These are phyloP conservation scores for Diogma glabrata DNA, from an alignment of 2,888 invertebrate species.

Conservation along the genomic window DNA sequence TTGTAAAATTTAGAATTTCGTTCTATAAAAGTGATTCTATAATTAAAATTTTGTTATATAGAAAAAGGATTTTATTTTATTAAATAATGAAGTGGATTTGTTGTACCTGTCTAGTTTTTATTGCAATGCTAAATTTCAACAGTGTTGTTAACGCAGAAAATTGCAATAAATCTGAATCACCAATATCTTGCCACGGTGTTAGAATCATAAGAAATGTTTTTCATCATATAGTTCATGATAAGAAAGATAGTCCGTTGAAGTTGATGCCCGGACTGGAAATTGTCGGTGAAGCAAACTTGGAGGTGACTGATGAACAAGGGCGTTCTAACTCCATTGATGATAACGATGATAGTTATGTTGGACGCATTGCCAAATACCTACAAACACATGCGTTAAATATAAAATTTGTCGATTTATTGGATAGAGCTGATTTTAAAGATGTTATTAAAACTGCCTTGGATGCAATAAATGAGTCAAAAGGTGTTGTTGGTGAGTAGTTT, in stretches of 20 bases:
- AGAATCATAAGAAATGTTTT: conserved; percentile 41
- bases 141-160: conserved; percentile 13
- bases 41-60: not conserved
- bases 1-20: not conserved
- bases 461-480: conserved; percentile 16
- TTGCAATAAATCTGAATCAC: conserved; percentile 28
- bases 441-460: conserved; percentile 37
- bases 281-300: conserved; percentile 31
- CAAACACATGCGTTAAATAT: conserved; percentile 62
- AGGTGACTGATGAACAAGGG: conserved; percentile 40
- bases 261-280: conserved; percentile 33
- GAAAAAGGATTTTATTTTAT: too few species aligned
- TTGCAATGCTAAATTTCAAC: not conserved
- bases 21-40: not conserved
- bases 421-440: conserved; percentile 49
- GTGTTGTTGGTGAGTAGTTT: conserved; percentile 14
- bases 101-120: not conserved
- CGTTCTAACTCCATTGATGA: conserved; percentile 20
- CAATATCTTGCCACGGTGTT: conserved; percentile 40
- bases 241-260: conserved; percentile 25
- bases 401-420: conserved; percentile 55
- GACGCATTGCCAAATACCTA: conserved; percentile 52
- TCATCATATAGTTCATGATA: conserved; percentile 41
- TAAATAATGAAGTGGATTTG: not conserved
- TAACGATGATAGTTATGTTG: conserved; percentile 42